Conservation (phyloP, 2,113 vertebrate species). For the Chiloscyllium plagiosum region DNA sequence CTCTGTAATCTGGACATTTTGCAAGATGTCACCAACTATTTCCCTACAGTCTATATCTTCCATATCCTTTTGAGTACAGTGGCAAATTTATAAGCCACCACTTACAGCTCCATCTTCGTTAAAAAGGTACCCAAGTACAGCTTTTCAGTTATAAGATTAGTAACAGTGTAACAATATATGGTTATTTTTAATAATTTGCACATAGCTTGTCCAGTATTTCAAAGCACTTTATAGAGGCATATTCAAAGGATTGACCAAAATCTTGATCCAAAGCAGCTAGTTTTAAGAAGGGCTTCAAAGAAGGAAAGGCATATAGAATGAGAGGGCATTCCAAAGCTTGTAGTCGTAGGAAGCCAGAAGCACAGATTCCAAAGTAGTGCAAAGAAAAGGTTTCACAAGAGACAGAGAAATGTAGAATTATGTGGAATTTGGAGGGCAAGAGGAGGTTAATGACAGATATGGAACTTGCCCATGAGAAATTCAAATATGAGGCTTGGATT, state of each 20-base stretch:
- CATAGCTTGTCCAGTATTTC: background rate
- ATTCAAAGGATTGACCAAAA: background rate
- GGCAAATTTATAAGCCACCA: too few relatives aligned
- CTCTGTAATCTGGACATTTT: too few relatives aligned
- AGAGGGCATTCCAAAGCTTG: background rate
- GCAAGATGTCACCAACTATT: too few relatives aligned
- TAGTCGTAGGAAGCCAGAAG: background rate
- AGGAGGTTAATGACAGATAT: background rate
- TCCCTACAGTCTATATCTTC: too few relatives aligned
- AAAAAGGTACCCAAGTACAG: too few relatives aligned
- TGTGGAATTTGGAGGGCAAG: background rate
- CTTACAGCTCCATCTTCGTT: too few relatives aligned
- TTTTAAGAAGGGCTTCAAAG: background rate
- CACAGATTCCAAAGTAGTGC: background rate
- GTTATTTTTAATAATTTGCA: background rate
- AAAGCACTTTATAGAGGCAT: background rate
- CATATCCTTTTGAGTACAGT: too few relatives aligned
- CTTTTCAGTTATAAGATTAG: too few relatives aligned
- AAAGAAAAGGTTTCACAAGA: background rate
- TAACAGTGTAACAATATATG: background rate
- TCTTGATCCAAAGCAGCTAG: background rate
- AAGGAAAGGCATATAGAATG: background rate
- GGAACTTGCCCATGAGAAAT: background rate
- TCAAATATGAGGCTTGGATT: background rate
- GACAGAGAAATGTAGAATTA: background rate